These are phyloP conservation scores for Halcyon smyrnensis DNA, from an alignment of 2,797 vertebrate species.

Conservation along the genomic window DNA sequence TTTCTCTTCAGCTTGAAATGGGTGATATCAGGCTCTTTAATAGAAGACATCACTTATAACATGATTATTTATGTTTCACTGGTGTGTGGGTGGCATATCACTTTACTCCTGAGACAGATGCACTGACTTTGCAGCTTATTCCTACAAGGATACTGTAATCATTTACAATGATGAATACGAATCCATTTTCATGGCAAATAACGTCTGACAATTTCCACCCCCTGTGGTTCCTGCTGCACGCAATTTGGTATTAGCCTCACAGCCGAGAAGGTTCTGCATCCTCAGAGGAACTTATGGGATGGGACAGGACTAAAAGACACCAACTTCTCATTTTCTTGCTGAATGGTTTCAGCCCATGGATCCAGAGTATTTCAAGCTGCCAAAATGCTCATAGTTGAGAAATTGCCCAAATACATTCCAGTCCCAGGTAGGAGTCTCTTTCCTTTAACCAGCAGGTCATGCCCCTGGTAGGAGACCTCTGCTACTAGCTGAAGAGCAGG, in stretches of 20 bases:
- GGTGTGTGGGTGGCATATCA: not conserved
- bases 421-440: not conserved
- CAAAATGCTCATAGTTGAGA: not conserved
- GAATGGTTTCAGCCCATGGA: not conserved
- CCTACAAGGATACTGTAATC: not conserved
- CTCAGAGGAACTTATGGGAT: not conserved
- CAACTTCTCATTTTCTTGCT: not conserved
- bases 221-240: not conserved
- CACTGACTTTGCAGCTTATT: slow-evolving; percentile 16
- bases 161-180: not conserved
- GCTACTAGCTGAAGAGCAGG: not conserved
- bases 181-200: not conserved
- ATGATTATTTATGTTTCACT: not conserved
- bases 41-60: not conserved
- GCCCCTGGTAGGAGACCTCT: not conserved
- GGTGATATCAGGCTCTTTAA: not conserved
- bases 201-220: not conserved
- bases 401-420: not conserved
- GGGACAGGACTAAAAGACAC: not conserved
- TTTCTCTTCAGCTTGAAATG: not conserved
- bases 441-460: not conserved
- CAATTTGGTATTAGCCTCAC: not conserved
- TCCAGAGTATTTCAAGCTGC: not conserved
- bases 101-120: slow-evolving; percentile 11
- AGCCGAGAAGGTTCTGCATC: not conserved